Base-by-base conservation (phyloP, 2,113 vertebrate species). In the Mionectes macconnelli region DNA sequence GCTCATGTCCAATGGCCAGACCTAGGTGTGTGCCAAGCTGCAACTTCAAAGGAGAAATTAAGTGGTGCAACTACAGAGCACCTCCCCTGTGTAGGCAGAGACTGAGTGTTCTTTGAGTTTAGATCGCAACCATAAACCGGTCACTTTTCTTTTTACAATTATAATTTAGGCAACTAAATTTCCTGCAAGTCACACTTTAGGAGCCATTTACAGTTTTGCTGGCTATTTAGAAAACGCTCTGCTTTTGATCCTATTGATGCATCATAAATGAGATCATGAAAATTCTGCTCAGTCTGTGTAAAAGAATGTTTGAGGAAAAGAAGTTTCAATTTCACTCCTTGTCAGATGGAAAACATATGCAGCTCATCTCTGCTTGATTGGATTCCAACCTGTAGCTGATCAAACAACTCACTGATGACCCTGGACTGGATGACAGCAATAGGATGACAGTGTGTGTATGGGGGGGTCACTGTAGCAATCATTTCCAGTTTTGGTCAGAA, bases 31-130 rank as follows among this genome's bases (percentile, higher is more conserved):
- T 42, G 47, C 42, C 47, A 70, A 44, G 31, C 3, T 76, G 62
- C 57, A 84, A n/a, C 49, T 92, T 87, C 91, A 68, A 88, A 93
- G 83, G 5, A 84, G 64, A 81, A 81, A 93, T 94, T 56, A 90
- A 19, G 8, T 66, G 60, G 62, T 78, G 84, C 37, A 72, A 68
- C 78, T 64, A n/a, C 64, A 63, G 89, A 90, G 79, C 63, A 75
- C 83, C 95, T 94, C 91, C 91, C 64, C 8, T 78, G 60, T 28
- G 94, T 81, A 80, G 91, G 91, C 76, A 95, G 84, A 12, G 55
- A 50, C 27, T 40, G 52, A 49, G 17, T 47, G 20, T 21, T 85
- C 69, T 78, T 80, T 83, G 60, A 68, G 7, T 75, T 91, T 31
- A 64, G 42, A 49, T 3, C 3, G 0, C 59, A 56, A 5, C 81